These are phyloP conservation scores for Mythimna impura DNA, from an alignment of 2,888 invertebrate species.

Conservation along the genomic window DNA sequence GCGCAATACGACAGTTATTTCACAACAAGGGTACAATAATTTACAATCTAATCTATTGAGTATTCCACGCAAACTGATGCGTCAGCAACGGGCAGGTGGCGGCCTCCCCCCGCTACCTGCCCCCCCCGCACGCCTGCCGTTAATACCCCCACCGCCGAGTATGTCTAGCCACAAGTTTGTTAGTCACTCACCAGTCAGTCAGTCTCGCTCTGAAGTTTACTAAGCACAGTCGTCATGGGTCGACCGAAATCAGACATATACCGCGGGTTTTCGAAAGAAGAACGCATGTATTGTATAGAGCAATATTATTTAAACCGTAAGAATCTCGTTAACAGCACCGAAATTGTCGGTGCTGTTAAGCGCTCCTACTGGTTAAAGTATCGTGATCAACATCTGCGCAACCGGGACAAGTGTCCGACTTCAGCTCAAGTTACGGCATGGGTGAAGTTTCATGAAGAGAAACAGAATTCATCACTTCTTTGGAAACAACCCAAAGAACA, in stretches of 20 bases:
- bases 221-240: slow-evolving; percentile 1
- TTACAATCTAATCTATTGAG: too few relatives aligned
- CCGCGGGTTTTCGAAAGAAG: neutral
- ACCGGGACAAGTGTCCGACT: neutral
- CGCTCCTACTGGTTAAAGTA: neutral
- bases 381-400: neutral
- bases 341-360: neutral
- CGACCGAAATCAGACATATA: neutral
- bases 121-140: too few relatives aligned
- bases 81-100: neutral
- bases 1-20: too few relatives aligned
- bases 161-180: neutral
- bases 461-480: neutral
- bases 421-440: neutral
- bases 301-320: neutral
- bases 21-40: too few relatives aligned
- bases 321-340: too few relatives aligned
- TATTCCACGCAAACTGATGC: neutral
- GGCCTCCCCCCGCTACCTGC: too few relatives aligned
- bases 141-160: too few relatives aligned
- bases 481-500: neutral
- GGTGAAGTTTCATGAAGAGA: slow-evolving; percentile 17
- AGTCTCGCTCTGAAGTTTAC: slow-evolving; percentile 1
- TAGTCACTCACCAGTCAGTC: too few relatives aligned
- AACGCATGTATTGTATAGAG: slow-evolving; percentile 3